A percentile compares a stretch with the other conserved stretches of the same genome.
phyloP scores from a whole-genome alignment of 2,113 vertebrate genomes.

The Micronycteris hirsuta region DNA sequence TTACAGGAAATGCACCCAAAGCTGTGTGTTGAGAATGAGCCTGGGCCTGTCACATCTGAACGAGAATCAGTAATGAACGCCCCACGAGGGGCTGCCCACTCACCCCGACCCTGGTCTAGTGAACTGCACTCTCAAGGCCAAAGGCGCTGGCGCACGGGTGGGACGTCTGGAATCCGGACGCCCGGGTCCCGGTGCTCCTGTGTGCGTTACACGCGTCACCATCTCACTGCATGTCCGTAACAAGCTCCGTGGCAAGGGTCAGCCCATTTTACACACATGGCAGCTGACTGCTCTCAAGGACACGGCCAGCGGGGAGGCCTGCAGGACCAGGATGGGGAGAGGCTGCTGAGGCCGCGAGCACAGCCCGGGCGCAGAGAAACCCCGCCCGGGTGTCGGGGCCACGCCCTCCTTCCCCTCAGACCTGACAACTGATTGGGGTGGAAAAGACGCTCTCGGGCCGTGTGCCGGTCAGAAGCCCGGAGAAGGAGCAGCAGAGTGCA shows the following conservation, averaged over 20 bases:
- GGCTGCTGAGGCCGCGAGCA: rapidly evolving
- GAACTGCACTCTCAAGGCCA: background rate
- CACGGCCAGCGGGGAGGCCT: background rate
- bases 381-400: background rate
- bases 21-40: background rate
- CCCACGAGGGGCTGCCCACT: background rate
- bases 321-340: background rate
- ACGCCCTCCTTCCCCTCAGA: rapidly evolving
- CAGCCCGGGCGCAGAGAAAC: background rate
- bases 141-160: rapidly evolving
- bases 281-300: background rate
- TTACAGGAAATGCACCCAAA: background rate
- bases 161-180: background rate
- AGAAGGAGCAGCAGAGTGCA: background rate
- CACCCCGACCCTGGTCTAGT: background rate
- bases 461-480: background rate
- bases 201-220: rapidly evolving
- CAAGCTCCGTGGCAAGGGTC: background rate
- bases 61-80: background rate
- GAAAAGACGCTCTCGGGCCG: background rate
- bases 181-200: background rate
- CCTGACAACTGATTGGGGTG: background rate
- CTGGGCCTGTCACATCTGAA: background rate
- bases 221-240: background rate
- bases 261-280: background rate